Evolutionary conservation across 2,113 vertebrate species (phyloP).

Genomic region (Cynopterus brachyotis): DNA sequence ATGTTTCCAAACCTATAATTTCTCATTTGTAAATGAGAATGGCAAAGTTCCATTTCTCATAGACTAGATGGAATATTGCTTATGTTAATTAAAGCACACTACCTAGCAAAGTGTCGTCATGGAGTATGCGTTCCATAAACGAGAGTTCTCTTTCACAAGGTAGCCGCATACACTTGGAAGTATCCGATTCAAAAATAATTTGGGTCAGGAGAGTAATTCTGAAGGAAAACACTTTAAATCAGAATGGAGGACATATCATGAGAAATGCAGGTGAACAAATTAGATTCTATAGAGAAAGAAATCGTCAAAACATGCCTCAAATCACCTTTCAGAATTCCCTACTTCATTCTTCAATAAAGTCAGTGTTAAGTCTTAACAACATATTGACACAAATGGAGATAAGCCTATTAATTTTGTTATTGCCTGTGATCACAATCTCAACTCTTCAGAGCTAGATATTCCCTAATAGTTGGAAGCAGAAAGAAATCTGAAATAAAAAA

Average conservation of each 20-base stretch:
- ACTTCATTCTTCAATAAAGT: background rate
- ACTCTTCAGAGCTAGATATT: background rate
- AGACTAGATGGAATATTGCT: background rate
- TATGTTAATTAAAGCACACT: background rate
- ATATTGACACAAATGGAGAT: background rate
- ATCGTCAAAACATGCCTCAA: background rate
- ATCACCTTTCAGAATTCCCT: background rate
- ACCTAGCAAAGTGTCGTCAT: background rate
- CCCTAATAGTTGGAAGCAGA: background rate
- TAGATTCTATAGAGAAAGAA: background rate
- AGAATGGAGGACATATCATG: background rate
- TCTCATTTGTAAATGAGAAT: background rate
- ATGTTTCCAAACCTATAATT: background rate
- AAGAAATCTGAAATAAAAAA: background rate
- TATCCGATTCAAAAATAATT: background rate
- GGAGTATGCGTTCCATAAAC: background rate
- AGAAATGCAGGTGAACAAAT: background rate
- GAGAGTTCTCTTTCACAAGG: background rate
- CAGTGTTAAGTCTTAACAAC: background rate
- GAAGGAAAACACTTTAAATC: background rate
- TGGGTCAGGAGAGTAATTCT: background rate
- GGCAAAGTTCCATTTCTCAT: background rate
- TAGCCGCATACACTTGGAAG: background rate
- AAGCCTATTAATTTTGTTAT: background rate
- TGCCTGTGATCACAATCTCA: background rate